Evolutionary conservation across 2,797 vertebrate genomes (phyloP).

Genomic region (Gambusia yucatana): DNA sequence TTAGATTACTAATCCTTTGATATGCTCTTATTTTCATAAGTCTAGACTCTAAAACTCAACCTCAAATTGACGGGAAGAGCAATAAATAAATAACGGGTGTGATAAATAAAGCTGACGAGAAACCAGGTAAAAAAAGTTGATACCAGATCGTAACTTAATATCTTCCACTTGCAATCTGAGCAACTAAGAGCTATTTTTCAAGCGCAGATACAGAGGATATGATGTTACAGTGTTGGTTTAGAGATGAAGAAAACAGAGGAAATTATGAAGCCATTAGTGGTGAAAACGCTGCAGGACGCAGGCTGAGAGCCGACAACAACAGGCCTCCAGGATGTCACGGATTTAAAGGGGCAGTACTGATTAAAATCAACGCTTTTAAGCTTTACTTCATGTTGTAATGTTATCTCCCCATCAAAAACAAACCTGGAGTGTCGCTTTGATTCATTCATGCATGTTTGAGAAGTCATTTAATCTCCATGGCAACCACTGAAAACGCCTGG

Average conservation of each 20-base stretch:
- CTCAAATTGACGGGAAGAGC: background rate
- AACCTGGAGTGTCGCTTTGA: no score
- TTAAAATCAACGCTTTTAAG: no score
- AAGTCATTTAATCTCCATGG: no score
- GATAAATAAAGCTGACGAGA: background rate
- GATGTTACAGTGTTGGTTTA: background rate
- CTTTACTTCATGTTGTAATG: no score
- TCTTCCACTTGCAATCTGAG: background rate
- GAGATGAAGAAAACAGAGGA: background rate
- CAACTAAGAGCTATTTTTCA: background rate
- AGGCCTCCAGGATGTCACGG: background rate
- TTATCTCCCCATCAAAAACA: no score
- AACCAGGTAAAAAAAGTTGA: background rate
- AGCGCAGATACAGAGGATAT: background rate
- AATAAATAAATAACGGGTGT: background rate
- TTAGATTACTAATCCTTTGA: background rate
- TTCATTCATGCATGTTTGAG: no score
- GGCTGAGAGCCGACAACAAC: background rate
- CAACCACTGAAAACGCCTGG: no score
- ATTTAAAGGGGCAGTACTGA: background rate
- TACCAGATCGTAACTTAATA: background rate
- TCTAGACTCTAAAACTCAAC: background rate
- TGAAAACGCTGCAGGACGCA: background rate
- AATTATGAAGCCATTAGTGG: background rate
- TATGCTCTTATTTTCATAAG: background rate